phyloP scores from a whole-genome alignment of 2,888 invertebrate genomes.

The Sinodicranocentrus sp. region DNA sequence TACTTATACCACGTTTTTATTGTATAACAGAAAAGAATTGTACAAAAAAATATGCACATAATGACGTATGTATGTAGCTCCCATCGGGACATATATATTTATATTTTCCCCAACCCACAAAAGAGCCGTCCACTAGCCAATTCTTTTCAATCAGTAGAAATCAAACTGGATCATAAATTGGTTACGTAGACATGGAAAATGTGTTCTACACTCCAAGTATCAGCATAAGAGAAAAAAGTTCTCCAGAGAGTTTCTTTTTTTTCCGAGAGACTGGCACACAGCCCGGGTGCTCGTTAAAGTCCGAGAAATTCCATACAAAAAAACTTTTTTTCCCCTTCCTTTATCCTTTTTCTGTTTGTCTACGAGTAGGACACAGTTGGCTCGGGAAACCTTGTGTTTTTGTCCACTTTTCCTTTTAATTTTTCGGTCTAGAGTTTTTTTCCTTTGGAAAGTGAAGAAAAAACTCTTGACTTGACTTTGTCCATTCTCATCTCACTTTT shows the following conservation, averaged over 20 bases:
- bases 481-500: constrained; percentile 6
- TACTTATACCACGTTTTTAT: too few relatives aligned
- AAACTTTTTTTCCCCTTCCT: background rate
- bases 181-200: background rate
- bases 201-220: background rate
- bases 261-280: background rate
- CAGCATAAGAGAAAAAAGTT: background rate
- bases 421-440: background rate
- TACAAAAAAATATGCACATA: background rate
- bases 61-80: too few relatives aligned
- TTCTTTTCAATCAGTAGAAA: constrained; percentile 10
- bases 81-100: background rate
- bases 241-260: constrained; percentile 13
- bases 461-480: constrained; percentile 7
- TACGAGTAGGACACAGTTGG: background rate
- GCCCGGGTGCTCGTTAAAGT: background rate
- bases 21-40: too few relatives aligned
- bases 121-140: background rate
- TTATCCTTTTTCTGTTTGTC: too few relatives aligned
- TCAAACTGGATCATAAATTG: constrained; percentile 11
- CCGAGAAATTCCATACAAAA: background rate
- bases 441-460: constrained; percentile 8
- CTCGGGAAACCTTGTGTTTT: constrained; percentile 1
- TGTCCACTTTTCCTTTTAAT: constrained; percentile 19
- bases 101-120: background rate